A percentile compares a stretch with the other conserved stretches of the same genome.
These are phyloP conservation scores for Aix galericulata DNA, from an alignment of 2,113 vertebrate species.

Conservation along the genomic window DNA sequence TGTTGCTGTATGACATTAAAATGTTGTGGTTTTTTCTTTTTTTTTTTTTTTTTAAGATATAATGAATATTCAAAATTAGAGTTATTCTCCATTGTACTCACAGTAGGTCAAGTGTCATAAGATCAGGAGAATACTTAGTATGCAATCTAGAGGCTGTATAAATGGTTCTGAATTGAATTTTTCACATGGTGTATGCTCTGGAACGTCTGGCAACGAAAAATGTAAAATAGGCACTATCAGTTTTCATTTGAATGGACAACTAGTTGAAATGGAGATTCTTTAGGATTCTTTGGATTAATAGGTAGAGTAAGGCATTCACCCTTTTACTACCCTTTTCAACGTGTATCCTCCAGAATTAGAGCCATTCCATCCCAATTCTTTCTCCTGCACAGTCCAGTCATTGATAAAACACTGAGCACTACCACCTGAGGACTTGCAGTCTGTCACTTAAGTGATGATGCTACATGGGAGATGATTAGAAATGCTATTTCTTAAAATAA, in stretches of 20 bases:
- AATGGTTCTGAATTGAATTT: slow-evolving; percentile 40
- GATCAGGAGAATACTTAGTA: slow-evolving; percentile 62
- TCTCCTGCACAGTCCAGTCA: neutral
- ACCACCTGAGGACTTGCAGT: neutral
- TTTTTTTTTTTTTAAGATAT: slow-evolving; percentile 29
- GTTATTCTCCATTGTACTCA: slow-evolving; percentile 63
- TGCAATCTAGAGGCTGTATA: slow-evolving; percentile 65
- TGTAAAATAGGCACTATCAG: neutral
- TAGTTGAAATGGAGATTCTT: slow-evolving; percentile 16
- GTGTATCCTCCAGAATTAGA: slow-evolving; percentile 6
- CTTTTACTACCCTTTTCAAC: slow-evolving; percentile 14
- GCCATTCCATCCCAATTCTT: neutral
- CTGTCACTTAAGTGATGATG: neutral
- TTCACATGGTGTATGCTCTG: neutral
- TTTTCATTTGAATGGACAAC: slow-evolving; percentile 22
- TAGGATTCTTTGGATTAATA: neutral
- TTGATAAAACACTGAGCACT: slow-evolving; percentile 18
- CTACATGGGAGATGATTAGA: neutral
- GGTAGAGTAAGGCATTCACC: neutral
- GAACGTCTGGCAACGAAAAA: slow-evolving; percentile 2
- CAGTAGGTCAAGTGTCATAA: slow-evolving; percentile 72
- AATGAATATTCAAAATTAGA: slow-evolving; percentile 82
- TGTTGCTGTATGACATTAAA: slow-evolving; percentile 79
- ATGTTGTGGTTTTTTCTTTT: slow-evolving; percentile 39
- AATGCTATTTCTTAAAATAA: neutral